Conservation (phyloP, 2,113 vertebrate genomes). For the Dolichotis patagonum region DNA sequence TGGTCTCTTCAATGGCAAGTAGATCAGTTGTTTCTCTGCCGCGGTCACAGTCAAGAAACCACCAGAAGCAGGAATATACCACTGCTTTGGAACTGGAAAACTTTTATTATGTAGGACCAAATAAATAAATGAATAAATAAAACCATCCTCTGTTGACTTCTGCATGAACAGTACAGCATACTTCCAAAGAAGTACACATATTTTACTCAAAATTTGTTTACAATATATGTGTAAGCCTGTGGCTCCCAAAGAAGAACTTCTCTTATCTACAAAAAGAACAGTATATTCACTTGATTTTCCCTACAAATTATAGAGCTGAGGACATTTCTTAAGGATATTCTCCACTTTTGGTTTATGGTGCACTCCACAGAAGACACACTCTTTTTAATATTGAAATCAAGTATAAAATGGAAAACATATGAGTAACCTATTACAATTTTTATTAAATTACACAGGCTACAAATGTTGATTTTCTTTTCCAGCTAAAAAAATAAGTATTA, state of each 20-base stretch:
- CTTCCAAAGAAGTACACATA: too few relatives aligned
- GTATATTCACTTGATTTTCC: accelerated
- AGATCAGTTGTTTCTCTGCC: background rate
- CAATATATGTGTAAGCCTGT: background rate
- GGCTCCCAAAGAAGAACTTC: background rate
- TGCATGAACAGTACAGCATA: too few relatives aligned
- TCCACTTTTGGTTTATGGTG: background rate
- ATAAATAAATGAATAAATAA: background rate
- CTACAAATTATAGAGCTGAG: background rate
- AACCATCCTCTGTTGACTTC: too few relatives aligned
- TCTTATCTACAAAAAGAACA: background rate
- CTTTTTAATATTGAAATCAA: background rate
- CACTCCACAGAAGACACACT: background rate
- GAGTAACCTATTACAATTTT: background rate
- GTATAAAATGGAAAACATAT: background rate
- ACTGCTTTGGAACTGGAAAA: background rate
- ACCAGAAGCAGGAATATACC: background rate
- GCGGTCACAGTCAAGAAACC: background rate
- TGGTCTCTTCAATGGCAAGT: background rate
- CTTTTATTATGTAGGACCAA: background rate
- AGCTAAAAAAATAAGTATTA: background rate
- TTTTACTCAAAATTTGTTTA: too few relatives aligned
- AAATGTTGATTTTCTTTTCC: background rate
- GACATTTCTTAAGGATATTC: background rate
- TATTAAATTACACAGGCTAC: background rate